Conservation (phyloP, 2,888 invertebrate genomes). For the Exocentrus adspersus region DNA sequence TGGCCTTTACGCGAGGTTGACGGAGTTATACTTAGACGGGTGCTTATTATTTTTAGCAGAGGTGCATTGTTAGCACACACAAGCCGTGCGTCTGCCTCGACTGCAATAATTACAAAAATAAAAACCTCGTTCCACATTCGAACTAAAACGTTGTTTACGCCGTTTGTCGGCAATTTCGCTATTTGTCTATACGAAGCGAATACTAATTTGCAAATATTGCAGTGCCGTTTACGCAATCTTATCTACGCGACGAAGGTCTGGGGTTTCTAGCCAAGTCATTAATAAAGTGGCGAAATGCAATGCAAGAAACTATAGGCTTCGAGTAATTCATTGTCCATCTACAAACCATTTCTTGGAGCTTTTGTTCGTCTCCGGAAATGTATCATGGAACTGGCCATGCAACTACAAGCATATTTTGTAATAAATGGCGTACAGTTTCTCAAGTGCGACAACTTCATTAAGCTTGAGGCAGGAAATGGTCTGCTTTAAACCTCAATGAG, state of each 20-base stretch:
- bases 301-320: not conserved
- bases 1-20: slow-evolving; percentile 45
- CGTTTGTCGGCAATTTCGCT: slow-evolving; percentile 21
- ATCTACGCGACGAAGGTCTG: slow-evolving; percentile 1
- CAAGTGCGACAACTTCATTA: slow-evolving; percentile 1
- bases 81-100: slow-evolving; percentile 22
- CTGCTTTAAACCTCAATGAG: not conserved
- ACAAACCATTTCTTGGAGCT: no score
- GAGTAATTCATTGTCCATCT: no score
- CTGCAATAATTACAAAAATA: slow-evolving; percentile 37
- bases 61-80: slow-evolving; percentile 37
- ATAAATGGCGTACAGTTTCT: no score
- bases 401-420: no score
- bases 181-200: slow-evolving; percentile 22
- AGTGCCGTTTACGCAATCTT: not conserved
- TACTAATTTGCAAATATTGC: slow-evolving; percentile 13
- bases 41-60: slow-evolving; percentile 47
- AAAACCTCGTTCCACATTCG: slow-evolving; percentile 43
- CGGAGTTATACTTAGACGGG: slow-evolving; percentile 43
- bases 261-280: not conserved
- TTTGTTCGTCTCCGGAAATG: no score
- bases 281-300: not conserved
- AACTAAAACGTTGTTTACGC: slow-evolving; percentile 21
- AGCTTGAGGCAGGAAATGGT: not conserved
- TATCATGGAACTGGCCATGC: no score